phyloP scores from a whole-genome alignment of 2,888 invertebrate genomes.

The Rhogogaster chlorosoma region DNA sequence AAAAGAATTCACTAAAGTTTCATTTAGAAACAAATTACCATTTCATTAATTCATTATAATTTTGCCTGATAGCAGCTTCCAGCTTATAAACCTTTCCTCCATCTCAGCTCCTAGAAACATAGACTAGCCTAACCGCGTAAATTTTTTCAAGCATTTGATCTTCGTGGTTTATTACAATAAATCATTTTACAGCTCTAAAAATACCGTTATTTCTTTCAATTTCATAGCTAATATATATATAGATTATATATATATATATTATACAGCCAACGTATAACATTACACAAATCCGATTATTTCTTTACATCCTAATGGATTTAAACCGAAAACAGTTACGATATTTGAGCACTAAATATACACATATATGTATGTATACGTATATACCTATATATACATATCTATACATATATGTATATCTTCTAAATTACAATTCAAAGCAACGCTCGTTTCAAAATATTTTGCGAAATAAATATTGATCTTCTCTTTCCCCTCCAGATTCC shows the following conservation, averaged over 20 bases:
- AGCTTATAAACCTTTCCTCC: background rate
- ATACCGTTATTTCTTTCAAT: conserved; percentile 18
- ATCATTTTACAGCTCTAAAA: background rate
- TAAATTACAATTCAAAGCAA: conserved; percentile 26
- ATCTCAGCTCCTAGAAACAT: background rate
- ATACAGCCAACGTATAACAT: background rate
- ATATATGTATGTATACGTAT: background rate
- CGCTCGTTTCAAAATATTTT: background rate
- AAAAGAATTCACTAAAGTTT: background rate
- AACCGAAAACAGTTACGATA: conserved; percentile 31
- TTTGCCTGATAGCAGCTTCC: conserved; percentile 9
- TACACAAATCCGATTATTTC: background rate
- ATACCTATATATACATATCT: background rate
- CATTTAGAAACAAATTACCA: background rate
- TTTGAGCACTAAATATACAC: conserved; percentile 32
- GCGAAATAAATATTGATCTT: conserved; percentile 31
- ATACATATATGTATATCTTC: background rate
- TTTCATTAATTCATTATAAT: background rate
- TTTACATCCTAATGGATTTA: background rate
- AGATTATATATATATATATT: background rate
- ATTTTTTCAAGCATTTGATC: conserved; percentile 9
- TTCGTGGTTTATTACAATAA: background rate
- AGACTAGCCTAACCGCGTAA: conserved; percentile 10
- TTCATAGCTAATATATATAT: background rate
- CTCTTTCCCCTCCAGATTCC: background rate